Evolutionary conservation across 2,797 vertebrate genomes (phyloP), one percentile per base, ranked within the genome.

Genomic region (Rhodeus uyekii): DNA sequence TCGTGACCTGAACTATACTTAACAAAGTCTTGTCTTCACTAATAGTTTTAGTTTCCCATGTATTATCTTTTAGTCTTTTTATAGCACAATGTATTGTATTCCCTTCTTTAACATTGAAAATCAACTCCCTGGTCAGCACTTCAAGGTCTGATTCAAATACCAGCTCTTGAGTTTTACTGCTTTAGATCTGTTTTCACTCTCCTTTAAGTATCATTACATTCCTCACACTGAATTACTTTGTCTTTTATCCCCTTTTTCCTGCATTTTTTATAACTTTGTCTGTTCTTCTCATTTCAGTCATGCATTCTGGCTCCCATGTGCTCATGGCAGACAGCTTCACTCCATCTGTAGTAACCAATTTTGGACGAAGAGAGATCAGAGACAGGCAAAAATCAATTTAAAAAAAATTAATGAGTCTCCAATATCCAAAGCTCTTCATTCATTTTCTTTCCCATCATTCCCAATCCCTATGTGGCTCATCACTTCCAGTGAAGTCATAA

Each of bases 211-310:
- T 34, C 8, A 27, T 74, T 79, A 44, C 50, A 55, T 79, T 83
- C 76, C 68, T 83, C 42, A 19, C 76, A 69, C 46, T 61, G 16
- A 18, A 55, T 61, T 13, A 55, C 34, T 24, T 71, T 34, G 53
- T 48, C 80, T 74, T 74, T 83, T 44, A 77, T 75, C 39, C 73
- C 19, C 10, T 19, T 60, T 82, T 60, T 69, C 42, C 13, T 67
- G 60, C 36, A 63, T 78, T 73, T 78, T n/a, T 75, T 71, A 19
- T 22, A 6, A 13, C 4, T 38, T 38, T 39, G 8, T 75, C 55
- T 81, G 32, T 63, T 36, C 32, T 78, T 68, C 55, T 83, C 63
- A 38, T 82, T 24, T 82, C 69, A 65, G 34, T 75, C 60, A 65
- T 55, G 10, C 24, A 18, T 69, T 74, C 61, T 68, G 73, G 38